Conservation (phyloP, 2,797 vertebrate genomes). For the Remorina albescens region DNA sequence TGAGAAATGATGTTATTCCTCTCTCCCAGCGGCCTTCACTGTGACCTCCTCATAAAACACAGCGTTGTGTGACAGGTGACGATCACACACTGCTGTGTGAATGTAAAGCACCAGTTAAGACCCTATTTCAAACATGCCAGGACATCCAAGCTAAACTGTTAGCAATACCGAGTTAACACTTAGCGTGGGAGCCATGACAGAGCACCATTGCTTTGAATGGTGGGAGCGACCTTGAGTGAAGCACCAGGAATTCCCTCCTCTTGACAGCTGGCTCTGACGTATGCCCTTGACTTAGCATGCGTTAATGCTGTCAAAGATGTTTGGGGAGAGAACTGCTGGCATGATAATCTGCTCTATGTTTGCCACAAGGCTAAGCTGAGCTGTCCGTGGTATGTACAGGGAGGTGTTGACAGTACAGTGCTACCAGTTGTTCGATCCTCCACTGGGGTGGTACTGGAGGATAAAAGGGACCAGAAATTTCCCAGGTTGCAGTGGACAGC, state of each 20-base stretch:
- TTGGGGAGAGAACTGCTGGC: slow-evolving; percentile 66
- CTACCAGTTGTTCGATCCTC: slow-evolving; percentile 72
- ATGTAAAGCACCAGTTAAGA: slow-evolving; percentile 58
- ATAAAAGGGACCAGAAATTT: slow-evolving; percentile 69
- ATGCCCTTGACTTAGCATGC: slow-evolving; percentile 71
- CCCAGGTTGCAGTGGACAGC: slow-evolving; percentile 60
- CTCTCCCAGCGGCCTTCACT: background rate
- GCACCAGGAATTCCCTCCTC: slow-evolving; percentile 68
- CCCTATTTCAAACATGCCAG: slow-evolving; percentile 59
- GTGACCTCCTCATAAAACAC: slow-evolving; percentile 16
- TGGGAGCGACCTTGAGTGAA: slow-evolving; percentile 77
- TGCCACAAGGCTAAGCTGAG: slow-evolving; percentile 68
- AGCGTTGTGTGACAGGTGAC: slow-evolving; percentile 52
- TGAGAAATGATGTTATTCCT: background rate
- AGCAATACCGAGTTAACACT: slow-evolving; percentile 74
- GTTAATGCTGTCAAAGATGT: slow-evolving; percentile 74
- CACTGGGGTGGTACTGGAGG: slow-evolving; percentile 55
- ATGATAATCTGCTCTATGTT: slow-evolving; percentile 77
- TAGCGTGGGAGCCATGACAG: slow-evolving; percentile 64
- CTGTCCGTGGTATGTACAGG: slow-evolving; percentile 49
- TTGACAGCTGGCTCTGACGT: slow-evolving; percentile 76
- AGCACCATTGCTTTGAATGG: slow-evolving; percentile 57
- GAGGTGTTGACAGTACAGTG: slow-evolving; percentile 71
- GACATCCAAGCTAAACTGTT: slow-evolving; percentile 76
- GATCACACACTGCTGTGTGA: slow-evolving; percentile 31